A percentile compares a stretch with the other conserved stretches of the same genome.
Evolutionary conservation across 92 coral and sea anemone species (phyloP).

Genomic region (Zoanthus sansibaricus): DNA sequence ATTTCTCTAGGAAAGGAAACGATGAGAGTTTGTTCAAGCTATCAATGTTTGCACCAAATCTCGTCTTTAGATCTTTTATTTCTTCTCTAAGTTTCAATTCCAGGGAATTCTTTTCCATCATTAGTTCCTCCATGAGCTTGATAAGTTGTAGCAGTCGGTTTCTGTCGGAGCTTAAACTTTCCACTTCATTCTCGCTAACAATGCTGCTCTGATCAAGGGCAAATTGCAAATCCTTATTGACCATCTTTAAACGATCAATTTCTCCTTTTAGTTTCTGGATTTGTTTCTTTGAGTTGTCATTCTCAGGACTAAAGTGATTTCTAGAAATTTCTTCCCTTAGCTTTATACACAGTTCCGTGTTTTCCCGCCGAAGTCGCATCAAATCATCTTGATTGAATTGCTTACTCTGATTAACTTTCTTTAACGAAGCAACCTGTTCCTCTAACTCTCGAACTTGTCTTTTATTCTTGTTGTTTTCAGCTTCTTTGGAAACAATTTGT

Average conservation of each 20-base stretch:
- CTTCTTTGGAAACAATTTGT: conserved; percentile 61
- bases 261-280: conserved; percentile 68
- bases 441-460: conserved; percentile 59
- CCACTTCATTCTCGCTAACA: conserved; percentile 49
- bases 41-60: conserved; percentile 72
- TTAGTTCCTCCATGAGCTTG: conserved; percentile 86
- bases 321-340: conserved; percentile 69
- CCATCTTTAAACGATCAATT: conserved; percentile 72
- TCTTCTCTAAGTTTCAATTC: conserved; percentile 85
- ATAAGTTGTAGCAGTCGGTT: conserved; percentile 75
- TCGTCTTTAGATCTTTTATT: conserved; percentile 78
- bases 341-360: conserved; percentile 73
- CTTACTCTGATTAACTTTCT: conserved; percentile 41
- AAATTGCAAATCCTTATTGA: conserved; percentile 69
- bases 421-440: conserved; percentile 48
- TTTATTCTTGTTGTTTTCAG: conserved; percentile 65
- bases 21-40: conserved; percentile 58
- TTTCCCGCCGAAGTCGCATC: conserved; percentile 71
- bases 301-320: conserved; percentile 39
- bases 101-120: conserved; percentile 80
- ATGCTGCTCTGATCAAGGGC: conserved; percentile 43
- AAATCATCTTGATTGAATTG: conserved; percentile 51
- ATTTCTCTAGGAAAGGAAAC: conserved; percentile 62
- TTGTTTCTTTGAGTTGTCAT: conserved; percentile 40
- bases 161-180: conserved; percentile 53